Percentiles rank a stretch among this genome's conserved stretches.
These are phyloP conservation scores for Sinohyriopsis cumingii DNA, from an alignment of 2,888 invertebrate species.

Conservation along the genomic window DNA sequence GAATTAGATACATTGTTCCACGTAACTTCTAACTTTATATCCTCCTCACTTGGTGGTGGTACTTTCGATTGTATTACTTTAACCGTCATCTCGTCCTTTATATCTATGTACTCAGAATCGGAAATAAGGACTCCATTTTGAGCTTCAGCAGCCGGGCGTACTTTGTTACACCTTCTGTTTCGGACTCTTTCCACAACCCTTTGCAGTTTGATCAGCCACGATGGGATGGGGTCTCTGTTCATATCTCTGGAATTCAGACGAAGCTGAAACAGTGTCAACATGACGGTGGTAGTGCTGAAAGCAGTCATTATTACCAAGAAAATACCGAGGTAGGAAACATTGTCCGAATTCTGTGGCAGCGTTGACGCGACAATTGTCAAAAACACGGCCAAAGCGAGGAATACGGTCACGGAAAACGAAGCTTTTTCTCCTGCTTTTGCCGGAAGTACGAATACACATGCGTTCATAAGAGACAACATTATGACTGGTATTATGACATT, in stretches of 20 bases:
- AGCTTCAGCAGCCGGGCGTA: neutral
- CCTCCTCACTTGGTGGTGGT: slow-evolving; percentile 13
- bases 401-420: slow-evolving; percentile 38
- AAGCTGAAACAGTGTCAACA: slow-evolving; percentile 29
- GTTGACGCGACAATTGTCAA: slow-evolving; percentile 41
- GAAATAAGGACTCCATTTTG: neutral
- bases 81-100: neutral
- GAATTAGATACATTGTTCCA: slow-evolving; percentile 21
- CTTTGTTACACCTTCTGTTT: too few relatives aligned
- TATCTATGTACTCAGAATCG: too few relatives aligned
- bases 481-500: slow-evolving; percentile 39
- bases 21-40: slow-evolving; percentile 17
- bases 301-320: slow-evolving; percentile 36
- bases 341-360: slow-evolving; percentile 37
- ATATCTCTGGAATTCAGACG: slow-evolving; percentile 23
- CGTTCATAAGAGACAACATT: slow-evolving; percentile 32
- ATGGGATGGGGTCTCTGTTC: slow-evolving; percentile 16
- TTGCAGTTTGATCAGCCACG: neutral
- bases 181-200: slow-evolving; percentile 9
- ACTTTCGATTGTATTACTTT: slow-evolving; percentile 15
- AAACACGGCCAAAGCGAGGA: slow-evolving; percentile 42
- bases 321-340: slow-evolving; percentile 27
- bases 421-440: slow-evolving; percentile 39
- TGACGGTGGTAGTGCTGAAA: slow-evolving; percentile 30
- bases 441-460: slow-evolving; percentile 40